Evolutionary conservation across 2,888 invertebrate species (phyloP).

Genomic region (Cheilosia vernalis): DNA sequence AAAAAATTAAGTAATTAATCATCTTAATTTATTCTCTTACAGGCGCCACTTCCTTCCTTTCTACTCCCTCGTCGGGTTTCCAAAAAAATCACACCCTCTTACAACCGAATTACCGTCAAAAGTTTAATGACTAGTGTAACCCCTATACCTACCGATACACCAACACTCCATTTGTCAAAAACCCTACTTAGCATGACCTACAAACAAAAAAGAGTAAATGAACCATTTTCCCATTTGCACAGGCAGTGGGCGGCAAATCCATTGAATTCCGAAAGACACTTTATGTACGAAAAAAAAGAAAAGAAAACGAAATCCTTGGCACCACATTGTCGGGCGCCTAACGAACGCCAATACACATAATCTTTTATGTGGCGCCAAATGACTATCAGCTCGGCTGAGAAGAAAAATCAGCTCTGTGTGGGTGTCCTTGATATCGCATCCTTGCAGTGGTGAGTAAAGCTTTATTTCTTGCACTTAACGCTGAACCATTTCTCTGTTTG

Average conservation of each 20-base stretch:
- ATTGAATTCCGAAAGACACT: constrained; percentile 61
- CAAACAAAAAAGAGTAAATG: constrained; percentile 48
- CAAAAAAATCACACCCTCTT: neutral
- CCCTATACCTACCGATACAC: constrained; percentile 17
- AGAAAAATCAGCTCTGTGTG: constrained; percentile 5
- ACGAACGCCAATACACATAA: constrained; percentile 51
- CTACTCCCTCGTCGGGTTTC: neutral
- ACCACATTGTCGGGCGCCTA: constrained; percentile 73
- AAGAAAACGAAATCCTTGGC: constrained; percentile 44
- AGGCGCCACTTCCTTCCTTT: neutral
- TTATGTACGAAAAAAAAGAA: constrained; percentile 17
- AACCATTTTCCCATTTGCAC: constrained; percentile 41
- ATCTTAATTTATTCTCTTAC: neutral
- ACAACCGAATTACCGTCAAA: constrained; percentile 41
- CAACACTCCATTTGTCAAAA: constrained; percentile 36
- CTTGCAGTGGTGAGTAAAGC: constrained; percentile 22
- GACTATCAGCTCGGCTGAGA: constrained; percentile 54
- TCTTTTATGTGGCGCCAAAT: constrained; percentile 71
- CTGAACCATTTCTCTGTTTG: constrained; percentile 26
- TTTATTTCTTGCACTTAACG: constrained; percentile 11
- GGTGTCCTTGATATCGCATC: constrained; percentile 51
- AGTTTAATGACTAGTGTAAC: constrained; percentile 32
- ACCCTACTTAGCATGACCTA: constrained; percentile 63
- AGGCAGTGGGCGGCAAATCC: constrained; percentile 52
- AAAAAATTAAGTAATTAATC: neutral